These are phyloP conservation scores for Masnerella sp. DNA, from an alignment of 2,888 invertebrate genomes.

Conservation along the genomic window DNA sequence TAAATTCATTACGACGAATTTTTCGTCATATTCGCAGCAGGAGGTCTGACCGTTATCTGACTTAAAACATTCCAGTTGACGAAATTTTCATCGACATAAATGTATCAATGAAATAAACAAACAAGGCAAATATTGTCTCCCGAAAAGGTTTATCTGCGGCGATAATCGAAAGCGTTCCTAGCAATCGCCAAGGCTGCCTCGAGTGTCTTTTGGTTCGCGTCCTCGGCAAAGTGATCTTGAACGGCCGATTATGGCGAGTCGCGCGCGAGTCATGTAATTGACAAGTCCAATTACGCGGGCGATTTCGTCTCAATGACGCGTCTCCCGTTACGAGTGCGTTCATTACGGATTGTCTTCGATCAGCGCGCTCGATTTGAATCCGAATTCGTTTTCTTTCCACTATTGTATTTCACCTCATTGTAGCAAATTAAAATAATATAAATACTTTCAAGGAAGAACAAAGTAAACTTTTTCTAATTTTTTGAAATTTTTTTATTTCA, in stretches of 20 bases:
- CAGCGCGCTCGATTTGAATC: background rate
- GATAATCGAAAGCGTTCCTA: slow-evolving; percentile 43
- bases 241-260: slow-evolving; percentile 59
- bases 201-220: slow-evolving; percentile 57
- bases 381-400: too few relatives aligned
- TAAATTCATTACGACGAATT: slow-evolving; percentile 10
- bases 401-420: too few relatives aligned
- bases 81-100: slow-evolving; percentile 48
- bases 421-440: too few relatives aligned
- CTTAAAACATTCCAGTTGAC: slow-evolving; percentile 35
- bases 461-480: too few relatives aligned
- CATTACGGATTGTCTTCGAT: slow-evolving; percentile 16
- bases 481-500: too few relatives aligned
- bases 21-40: slow-evolving; percentile 27
- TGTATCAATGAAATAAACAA: slow-evolving; percentile 37
- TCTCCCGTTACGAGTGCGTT: slow-evolving; percentile 60
- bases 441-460: too few relatives aligned
- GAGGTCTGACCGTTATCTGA: slow-evolving; percentile 36
- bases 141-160: slow-evolving; percentile 37
- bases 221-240: slow-evolving; percentile 61
- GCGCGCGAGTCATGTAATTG: slow-evolving; percentile 60
- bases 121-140: slow-evolving; percentile 40
- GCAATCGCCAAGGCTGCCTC: slow-evolving; percentile 59
- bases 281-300: slow-evolving; percentile 63
- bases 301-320: slow-evolving; percentile 63